Percentiles rank a stretch among this genome's conserved stretches.
phyloP scores from a whole-genome alignment of 2,888 invertebrate genomes.

The Cloeon dipterum region DNA sequence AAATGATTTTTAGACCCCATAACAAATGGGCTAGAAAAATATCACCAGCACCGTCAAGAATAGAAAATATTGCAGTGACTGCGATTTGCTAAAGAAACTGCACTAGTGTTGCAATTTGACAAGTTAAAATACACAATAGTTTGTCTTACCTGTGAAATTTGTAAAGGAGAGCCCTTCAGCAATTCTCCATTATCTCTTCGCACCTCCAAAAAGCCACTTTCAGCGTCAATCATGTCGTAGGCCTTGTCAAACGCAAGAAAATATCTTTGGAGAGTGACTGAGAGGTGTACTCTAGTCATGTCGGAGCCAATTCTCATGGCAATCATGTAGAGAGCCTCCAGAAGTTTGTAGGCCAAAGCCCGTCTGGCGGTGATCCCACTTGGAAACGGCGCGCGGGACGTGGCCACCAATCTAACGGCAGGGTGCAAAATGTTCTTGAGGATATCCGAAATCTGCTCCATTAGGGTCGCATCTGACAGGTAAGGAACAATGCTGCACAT shows the following conservation, averaged over 20 bases:
- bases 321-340: slow-evolving; percentile 63
- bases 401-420: slow-evolving; percentile 54
- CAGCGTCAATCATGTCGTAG: slow-evolving; percentile 15
- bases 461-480: slow-evolving; percentile 58
- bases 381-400: slow-evolving; percentile 58
- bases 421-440: slow-evolving; percentile 67
- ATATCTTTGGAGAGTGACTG: slow-evolving; percentile 45
- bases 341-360: slow-evolving; percentile 54
- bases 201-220: slow-evolving; percentile 27
- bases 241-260: slow-evolving; percentile 65
- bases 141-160: slow-evolving; percentile 7
- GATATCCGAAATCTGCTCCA: slow-evolving; percentile 70
- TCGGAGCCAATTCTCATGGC: slow-evolving; percentile 51
- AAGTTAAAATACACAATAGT: no score
- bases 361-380: slow-evolving; percentile 51
- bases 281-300: slow-evolving; percentile 50
- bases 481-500: slow-evolving; percentile 59
- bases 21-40: no score
- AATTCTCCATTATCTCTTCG: slow-evolving; percentile 35
- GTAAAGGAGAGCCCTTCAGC: slow-evolving; percentile 26
- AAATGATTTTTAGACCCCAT: no score
- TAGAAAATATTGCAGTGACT: no score
- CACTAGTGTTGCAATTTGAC: no score
- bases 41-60: no score
- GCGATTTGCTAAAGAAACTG: no score